phyloP scores from a whole-genome alignment of 64 coral and sea anemone genomes.

The Platygyra sinensis region DNA sequence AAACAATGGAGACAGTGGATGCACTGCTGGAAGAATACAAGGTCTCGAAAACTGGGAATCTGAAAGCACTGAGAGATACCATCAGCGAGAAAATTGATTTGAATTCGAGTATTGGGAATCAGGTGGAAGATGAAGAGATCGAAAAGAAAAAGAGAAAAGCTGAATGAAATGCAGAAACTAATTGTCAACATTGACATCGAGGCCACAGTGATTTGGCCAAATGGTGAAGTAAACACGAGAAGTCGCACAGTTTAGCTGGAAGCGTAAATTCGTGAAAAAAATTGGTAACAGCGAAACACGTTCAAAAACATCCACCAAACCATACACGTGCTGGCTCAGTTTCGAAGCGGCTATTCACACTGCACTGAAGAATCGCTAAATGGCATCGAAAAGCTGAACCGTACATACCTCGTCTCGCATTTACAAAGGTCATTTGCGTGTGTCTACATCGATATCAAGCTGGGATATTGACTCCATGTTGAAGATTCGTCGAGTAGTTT shows the following conservation, averaged over 20 bases:
- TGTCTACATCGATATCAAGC: constrained; percentile 26
- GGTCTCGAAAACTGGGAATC: background rate
- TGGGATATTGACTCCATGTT: constrained; percentile 59
- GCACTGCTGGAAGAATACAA: background rate
- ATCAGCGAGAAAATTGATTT: background rate
- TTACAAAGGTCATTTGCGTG: constrained; percentile 36
- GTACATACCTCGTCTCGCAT: constrained; percentile 27
- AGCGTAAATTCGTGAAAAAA: background rate
- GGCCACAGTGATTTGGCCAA: background rate
- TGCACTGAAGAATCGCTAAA: too few relatives aligned
- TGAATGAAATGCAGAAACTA: background rate
- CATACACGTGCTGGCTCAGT: too few relatives aligned
- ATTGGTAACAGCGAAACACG: background rate
- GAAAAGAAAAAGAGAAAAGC: background rate
- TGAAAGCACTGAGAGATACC: background rate
- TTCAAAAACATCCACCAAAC: background rate
- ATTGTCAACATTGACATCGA: background rate
- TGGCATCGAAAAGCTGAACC: constrained; percentile 34
- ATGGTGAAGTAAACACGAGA: background rate
- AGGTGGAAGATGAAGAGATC: background rate
- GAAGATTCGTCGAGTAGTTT: background rate
- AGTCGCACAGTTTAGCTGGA: background rate
- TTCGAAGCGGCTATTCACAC: too few relatives aligned
- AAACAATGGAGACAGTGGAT: background rate
- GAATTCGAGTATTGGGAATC: background rate